Percentiles rank a stretch among this genome's conserved stretches.
Evolutionary conservation across 2,888 invertebrate genomes (phyloP).

Genomic region (Trypoxylon attenuatum): DNA sequence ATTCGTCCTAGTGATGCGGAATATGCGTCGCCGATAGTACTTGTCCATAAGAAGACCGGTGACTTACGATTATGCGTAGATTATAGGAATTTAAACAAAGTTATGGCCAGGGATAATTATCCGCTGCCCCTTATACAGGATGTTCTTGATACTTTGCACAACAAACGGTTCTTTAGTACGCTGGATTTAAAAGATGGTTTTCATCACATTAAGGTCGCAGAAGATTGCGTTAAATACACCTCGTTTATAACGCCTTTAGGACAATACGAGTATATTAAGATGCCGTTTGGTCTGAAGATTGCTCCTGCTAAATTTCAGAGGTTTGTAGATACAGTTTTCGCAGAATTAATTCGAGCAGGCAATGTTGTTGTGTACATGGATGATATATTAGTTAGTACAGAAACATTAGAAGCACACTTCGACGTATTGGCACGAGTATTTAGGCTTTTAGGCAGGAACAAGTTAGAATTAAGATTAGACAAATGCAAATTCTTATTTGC

Average conservation of each 20-base stretch:
- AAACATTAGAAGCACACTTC: neutral
- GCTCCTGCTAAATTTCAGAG: too few species aligned
- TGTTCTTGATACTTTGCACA: neutral
- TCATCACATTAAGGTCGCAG: too few species aligned
- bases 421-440: neutral
- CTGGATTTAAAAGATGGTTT: too few species aligned
- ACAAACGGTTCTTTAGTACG: too few species aligned
- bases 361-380: conserved; percentile 2
- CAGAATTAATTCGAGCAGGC: neutral
- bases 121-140: conserved; percentile 1
- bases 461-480: neutral
- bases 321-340: neutral
- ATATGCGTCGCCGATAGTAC: conserved; percentile 1
- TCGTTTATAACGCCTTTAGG: neutral
- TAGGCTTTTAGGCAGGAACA: neutral
- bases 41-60: neutral
- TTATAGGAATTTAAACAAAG: neutral
- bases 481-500: neutral
- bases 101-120: neutral
- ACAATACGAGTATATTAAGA: too few species aligned
- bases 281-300: too few species aligned
- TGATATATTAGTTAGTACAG: conserved; percentile 1
- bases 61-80: neutral
- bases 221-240: neutral
- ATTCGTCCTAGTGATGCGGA: neutral